These are phyloP conservation scores for Nomada flava DNA, from an alignment of 2,888 invertebrate genomes.

Conservation along the genomic window DNA sequence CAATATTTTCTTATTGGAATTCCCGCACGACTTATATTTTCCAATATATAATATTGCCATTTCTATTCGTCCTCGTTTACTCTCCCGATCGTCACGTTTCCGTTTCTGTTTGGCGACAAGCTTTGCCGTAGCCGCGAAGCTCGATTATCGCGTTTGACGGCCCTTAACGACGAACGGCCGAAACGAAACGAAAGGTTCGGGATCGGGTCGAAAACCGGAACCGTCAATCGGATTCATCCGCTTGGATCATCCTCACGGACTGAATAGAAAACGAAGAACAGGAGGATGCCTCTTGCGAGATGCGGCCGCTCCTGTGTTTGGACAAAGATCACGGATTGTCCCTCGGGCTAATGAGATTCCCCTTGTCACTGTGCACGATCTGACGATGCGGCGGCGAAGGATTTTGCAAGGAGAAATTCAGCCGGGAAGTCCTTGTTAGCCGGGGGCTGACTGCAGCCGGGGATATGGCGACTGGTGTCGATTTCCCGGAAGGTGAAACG, in stretches of 20 bases:
- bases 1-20: neutral
- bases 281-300: constrained; percentile 49
- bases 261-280: constrained; percentile 56
- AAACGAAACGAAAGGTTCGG: constrained; percentile 35
- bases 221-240: constrained; percentile 70
- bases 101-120: constrained; percentile 53
- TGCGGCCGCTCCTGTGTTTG: constrained; percentile 64
- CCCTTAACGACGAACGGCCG: constrained; percentile 57
- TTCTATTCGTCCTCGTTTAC: neutral
- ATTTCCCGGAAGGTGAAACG: constrained; percentile 67
- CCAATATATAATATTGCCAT: no score
- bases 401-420: constrained; percentile 64
- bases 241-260: constrained; percentile 60
- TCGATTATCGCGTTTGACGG: constrained; percentile 54
- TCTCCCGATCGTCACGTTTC: constrained; percentile 42
- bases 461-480: constrained; percentile 60
- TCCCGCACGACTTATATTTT: no score
- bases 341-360: constrained; percentile 69
- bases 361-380: constrained; percentile 69
- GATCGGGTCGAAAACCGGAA: constrained; percentile 63
- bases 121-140: constrained; percentile 59
- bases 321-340: constrained; percentile 71
- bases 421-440: constrained; percentile 68
- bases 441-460: constrained; percentile 41
- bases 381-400: constrained; percentile 59